Conservation (phyloP, 2,888 invertebrate genomes). For the Sinotaia quadrata region DNA sequence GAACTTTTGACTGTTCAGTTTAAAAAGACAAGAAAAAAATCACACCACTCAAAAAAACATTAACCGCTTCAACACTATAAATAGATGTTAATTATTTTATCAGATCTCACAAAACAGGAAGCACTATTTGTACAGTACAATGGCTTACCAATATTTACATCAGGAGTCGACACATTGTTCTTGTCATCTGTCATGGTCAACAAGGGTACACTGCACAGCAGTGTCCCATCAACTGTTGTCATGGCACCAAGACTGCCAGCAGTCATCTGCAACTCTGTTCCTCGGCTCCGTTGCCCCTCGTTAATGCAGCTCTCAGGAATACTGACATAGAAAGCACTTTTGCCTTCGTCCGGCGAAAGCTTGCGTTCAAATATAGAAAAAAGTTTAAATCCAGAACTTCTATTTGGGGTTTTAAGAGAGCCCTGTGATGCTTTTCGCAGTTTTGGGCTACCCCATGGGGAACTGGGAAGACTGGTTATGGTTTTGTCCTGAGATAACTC, state of each 20-base stretch:
- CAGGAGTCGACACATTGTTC: constrained; percentile 25
- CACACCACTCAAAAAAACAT: too few species aligned
- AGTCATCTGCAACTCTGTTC: constrained; percentile 4
- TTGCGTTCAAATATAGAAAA: constrained; percentile 61
- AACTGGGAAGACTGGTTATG: constrained; percentile 40
- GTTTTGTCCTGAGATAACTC: constrained; percentile 40
- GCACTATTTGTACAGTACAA: neutral
- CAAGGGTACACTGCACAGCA: constrained; percentile 27
- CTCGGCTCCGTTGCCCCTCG: neutral
- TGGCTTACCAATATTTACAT: constrained; percentile 17
- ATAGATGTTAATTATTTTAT: too few species aligned
- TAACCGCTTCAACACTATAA: too few species aligned
- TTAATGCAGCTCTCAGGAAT: constrained; percentile 1
- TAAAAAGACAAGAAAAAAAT: too few species aligned
- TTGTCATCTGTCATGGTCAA: constrained; percentile 22
- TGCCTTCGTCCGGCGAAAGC: constrained; percentile 50
- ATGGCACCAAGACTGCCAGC: constrained; percentile 20
- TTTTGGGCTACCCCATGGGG: constrained; percentile 44
- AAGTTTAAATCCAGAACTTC: constrained; percentile 33
- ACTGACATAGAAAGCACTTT: constrained; percentile 59
- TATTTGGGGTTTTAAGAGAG: constrained; percentile 41
- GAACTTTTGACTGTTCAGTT: too few species aligned
- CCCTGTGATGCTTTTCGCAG: constrained; percentile 27
- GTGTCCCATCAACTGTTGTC: neutral
- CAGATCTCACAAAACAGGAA: neutral